Evolutionary conservation across 2,113 vertebrate genomes (phyloP), one percentile per base, ranked within the genome.

Genomic region (Ptilonorhynchus violaceus): DNA sequence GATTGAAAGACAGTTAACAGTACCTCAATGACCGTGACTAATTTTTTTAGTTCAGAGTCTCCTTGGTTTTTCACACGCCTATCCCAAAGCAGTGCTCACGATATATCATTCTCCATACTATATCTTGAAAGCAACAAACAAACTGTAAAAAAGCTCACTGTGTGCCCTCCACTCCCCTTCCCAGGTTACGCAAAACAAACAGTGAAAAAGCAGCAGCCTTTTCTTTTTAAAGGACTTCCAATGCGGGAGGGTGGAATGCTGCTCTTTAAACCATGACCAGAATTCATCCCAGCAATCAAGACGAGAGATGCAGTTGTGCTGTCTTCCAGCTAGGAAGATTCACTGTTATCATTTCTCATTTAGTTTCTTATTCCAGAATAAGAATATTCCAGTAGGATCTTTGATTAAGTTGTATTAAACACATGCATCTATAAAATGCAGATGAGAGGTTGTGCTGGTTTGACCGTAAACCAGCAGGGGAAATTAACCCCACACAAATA

Each of bases 361-460:
- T 59, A 7, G 16, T 21, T 75, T 75, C 30, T 85, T 52, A 42
- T 42, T 42, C 42, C 42, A 13, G 15, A 42, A 42, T 42, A 42
- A 10, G 12, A 42, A 42, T 21, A 96, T 78, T 96, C 93, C 86
- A 89, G 53, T 74, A 85, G 73, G 59, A 90, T 93, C 79, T 76
- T 89, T 68, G 42, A 37, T 72, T 86, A 96, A 96, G 85, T 58
- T 30, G 13, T 85, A 76, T 74, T 82, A 93, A 93, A 91, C 50
- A 66, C 0, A 0, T 91, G 82, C 56, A 74, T 30, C 46, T 90
- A 17, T 66, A 94, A 95, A 92, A 95, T 89, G 92, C 89, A 73
- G 49, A 53, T 92, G 73, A 73, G 73, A 73, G 1, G 2, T 59
- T 39, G 37, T 39, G 37, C 37, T 39, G 37, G 10, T 39, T 39